Percentiles rank a stretch among this genome's conserved stretches.
phyloP scores from a whole-genome alignment of 2,113 vertebrate species.

The Clupea harengus region DNA sequence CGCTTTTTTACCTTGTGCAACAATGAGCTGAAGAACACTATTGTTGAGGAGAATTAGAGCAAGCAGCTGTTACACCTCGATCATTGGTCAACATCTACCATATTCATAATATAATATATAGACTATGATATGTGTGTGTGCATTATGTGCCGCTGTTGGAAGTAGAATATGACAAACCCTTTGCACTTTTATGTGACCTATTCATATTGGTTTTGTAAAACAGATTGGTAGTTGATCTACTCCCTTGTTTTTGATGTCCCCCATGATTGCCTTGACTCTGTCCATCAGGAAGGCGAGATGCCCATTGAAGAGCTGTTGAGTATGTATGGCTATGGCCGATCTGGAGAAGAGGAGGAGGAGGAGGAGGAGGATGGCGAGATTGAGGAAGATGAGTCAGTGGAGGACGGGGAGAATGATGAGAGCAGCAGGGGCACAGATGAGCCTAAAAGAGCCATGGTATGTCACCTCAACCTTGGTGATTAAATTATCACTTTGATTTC shows the following conservation, averaged over 20 bases:
- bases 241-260: not conserved
- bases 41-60: too few relatives aligned
- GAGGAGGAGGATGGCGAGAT: constrained; percentile 86
- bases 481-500: not conserved
- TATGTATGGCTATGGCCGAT: constrained; percentile 87
- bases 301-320: constrained; percentile 94
- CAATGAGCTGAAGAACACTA: too few relatives aligned
- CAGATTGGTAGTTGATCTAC: not conserved
- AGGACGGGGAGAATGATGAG: constrained; percentile 85
- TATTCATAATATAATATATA: too few relatives aligned
- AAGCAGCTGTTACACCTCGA: too few relatives aligned
- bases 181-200: not conserved
- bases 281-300: constrained; percentile 90
- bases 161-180: not conserved
- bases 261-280: not conserved
- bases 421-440: constrained; percentile 89
- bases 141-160: not conserved
- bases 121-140: too few relatives aligned
- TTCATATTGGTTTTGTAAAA: not conserved
- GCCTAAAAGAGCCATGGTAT: constrained; percentile 66
- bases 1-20: not conserved
- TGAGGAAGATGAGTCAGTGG: constrained; percentile 83
- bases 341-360: constrained; percentile 82
- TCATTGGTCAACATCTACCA: too few relatives aligned
- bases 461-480: not conserved